A percentile compares a stretch with the other conserved stretches of the same genome.
Evolutionary conservation across 2,888 invertebrate species (phyloP).

Genomic region (Lasioglossum calceatum): DNA sequence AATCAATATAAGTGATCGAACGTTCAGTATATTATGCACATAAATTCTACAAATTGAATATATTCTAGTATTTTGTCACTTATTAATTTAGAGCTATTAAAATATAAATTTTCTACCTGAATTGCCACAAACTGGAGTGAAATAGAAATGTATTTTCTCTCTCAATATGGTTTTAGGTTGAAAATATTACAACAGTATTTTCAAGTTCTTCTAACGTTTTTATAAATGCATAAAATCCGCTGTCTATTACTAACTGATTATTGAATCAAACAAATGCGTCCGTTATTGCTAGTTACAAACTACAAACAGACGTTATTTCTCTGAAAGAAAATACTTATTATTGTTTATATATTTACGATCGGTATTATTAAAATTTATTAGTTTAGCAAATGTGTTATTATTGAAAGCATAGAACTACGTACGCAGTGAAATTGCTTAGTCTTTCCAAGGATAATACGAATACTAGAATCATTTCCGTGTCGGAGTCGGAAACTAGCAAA

Average conservation of each 20-base stretch:
- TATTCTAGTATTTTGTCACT: background rate
- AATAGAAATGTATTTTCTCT: too few relatives aligned
- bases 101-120: too few relatives aligned
- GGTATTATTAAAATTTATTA: background rate
- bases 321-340: background rate
- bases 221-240: too few relatives aligned
- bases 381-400: background rate
- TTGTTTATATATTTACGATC: background rate
- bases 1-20: too few relatives aligned
- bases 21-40: too few relatives aligned
- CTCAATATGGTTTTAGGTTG: too few relatives aligned
- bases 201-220: too few relatives aligned
- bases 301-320: background rate
- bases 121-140: too few relatives aligned
- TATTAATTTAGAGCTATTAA: background rate
- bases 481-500: background rate
- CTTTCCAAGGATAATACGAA: background rate
- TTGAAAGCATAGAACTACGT: background rate
- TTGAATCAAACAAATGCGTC: too few relatives aligned
- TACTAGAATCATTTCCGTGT: background rate
- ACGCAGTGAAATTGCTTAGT: background rate
- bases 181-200: too few relatives aligned
- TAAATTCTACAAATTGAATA: background rate
- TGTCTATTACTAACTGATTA: too few relatives aligned
- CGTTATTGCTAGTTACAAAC: background rate